These are phyloP conservation scores for Parapsyche elsis DNA, from an alignment of 1,140 invertebrate species.

Conservation along the genomic window DNA sequence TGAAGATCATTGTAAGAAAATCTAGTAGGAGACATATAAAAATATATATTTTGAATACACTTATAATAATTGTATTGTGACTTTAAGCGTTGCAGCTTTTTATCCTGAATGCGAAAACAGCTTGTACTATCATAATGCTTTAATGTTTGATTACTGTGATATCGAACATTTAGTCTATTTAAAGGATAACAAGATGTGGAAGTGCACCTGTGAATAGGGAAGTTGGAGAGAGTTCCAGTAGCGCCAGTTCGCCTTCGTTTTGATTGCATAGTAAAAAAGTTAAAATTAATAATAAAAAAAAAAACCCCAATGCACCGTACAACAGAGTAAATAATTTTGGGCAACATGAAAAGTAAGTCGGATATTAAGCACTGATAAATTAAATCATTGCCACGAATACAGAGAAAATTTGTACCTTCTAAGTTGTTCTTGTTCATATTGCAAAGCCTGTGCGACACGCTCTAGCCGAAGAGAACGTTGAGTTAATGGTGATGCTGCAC, in stretches of 20 bases:
- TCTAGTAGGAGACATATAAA: not conserved
- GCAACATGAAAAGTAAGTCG: not conserved
- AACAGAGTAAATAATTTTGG: not conserved
- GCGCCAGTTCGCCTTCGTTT: slow-evolving; percentile 65
- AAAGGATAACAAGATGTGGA: slow-evolving; percentile 9
- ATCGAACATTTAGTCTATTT: not conserved
- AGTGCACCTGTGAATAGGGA: slow-evolving; percentile 67
- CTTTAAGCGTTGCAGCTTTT: not conserved
- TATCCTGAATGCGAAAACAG: not conserved
- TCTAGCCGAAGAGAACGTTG: slow-evolving; percentile 87
- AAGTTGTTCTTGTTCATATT: slow-evolving; percentile 89
- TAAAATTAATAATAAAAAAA: not conserved
- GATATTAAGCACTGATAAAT: not conserved
- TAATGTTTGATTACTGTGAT: not conserved
- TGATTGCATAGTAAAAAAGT: slow-evolving; percentile 7
- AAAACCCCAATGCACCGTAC: not conserved
- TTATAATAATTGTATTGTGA: not conserved
- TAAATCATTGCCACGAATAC: not conserved
- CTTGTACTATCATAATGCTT: slow-evolving; percentile 23
- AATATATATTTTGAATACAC: not conserved
- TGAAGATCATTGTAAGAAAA: not conserved
- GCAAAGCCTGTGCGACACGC: slow-evolving; percentile 84
- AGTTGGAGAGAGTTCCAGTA: slow-evolving; percentile 64
- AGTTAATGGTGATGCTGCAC: slow-evolving; percentile 84
- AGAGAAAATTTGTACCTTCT: slow-evolving; percentile 68